Percentiles rank a stretch among this genome's conserved stretches.
These are phyloP conservation scores for Merodon equestris DNA, from an alignment of 2,888 invertebrate genomes.

Conservation along the genomic window DNA sequence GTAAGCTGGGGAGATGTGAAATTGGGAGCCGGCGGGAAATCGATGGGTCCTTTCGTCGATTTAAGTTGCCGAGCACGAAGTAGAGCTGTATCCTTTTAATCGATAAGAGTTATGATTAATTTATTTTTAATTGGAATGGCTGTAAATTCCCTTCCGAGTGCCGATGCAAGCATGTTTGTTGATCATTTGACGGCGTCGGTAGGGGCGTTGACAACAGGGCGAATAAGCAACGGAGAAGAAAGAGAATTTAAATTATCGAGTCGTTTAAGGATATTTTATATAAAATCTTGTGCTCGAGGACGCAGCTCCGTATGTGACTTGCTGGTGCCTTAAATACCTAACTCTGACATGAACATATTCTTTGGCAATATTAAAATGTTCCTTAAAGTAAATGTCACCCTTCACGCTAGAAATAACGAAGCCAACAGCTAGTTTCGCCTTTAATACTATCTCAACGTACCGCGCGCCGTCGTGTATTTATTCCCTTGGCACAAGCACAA, in stretches of 20 bases:
- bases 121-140: conserved; percentile 63
- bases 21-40: too few relatives aligned
- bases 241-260: too few relatives aligned
- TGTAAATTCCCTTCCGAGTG: conserved; percentile 25
- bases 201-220: conserved; percentile 11
- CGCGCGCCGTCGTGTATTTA: conserved; percentile 44
- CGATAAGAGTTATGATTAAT: conserved; percentile 68
- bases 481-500: conserved; percentile 64
- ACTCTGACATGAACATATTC: too few relatives aligned
- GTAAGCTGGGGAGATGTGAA: conserved; percentile 2
- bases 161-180: conserved; percentile 1
- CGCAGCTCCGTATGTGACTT: too few relatives aligned
- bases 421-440: too few relatives aligned
- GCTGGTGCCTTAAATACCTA: too few relatives aligned
- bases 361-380: conserved; percentile 16
- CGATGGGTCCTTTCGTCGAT: too few relatives aligned
- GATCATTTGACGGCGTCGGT: background rate
- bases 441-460: too few relatives aligned
- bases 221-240: conserved; percentile 40
- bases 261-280: too few relatives aligned
- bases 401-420: conserved; percentile 53
- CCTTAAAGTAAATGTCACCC: conserved; percentile 37
- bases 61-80: too few relatives aligned
- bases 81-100: conserved; percentile 45
- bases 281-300: too few relatives aligned